Percentiles rank a stretch among this genome's conserved stretches.
phyloP scores from a whole-genome alignment of 2,797 vertebrate species.

The Coluber constrictor region DNA sequence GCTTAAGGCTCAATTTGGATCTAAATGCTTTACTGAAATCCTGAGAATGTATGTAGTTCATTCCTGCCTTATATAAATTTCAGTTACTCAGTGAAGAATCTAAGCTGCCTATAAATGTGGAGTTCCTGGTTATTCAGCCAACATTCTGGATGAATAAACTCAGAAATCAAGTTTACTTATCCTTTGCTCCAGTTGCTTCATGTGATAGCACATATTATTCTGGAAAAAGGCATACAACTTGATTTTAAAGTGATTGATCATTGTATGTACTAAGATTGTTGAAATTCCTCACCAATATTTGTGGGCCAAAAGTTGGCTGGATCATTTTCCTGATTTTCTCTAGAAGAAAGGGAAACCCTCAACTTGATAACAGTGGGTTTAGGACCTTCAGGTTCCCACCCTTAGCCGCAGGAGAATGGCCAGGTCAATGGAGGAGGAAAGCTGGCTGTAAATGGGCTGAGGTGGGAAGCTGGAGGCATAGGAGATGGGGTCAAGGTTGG shows the following conservation, averaged over 20 bases:
- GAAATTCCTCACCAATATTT: neutral
- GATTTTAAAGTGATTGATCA: neutral
- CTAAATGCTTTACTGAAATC: neutral
- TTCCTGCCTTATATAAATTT: neutral
- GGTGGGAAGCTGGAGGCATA: too few species aligned
- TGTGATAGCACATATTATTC: neutral
- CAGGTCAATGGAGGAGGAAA: too few species aligned
- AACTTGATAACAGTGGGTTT: neutral
- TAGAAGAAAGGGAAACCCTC: neutral
- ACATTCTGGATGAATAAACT: neutral
- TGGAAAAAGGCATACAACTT: neutral
- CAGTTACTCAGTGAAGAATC: neutral
- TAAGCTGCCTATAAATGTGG: neutral
- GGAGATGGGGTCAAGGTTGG: too few species aligned
- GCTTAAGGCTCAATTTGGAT: neutral
- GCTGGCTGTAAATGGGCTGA: too few species aligned
- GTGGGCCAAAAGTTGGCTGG: neutral
- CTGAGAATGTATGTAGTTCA: neutral
- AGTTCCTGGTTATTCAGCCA: neutral
- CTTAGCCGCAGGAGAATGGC: too few species aligned
- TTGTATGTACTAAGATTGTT: neutral
- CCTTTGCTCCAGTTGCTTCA: neutral
- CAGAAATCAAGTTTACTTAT: neutral
- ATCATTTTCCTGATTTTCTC: neutral
- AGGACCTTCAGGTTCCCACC: too few species aligned